A percentile compares a stretch with the other conserved stretches of the same genome.
phyloP scores from a whole-genome alignment of 2,113 vertebrate species.

The Nibea coibor region DNA sequence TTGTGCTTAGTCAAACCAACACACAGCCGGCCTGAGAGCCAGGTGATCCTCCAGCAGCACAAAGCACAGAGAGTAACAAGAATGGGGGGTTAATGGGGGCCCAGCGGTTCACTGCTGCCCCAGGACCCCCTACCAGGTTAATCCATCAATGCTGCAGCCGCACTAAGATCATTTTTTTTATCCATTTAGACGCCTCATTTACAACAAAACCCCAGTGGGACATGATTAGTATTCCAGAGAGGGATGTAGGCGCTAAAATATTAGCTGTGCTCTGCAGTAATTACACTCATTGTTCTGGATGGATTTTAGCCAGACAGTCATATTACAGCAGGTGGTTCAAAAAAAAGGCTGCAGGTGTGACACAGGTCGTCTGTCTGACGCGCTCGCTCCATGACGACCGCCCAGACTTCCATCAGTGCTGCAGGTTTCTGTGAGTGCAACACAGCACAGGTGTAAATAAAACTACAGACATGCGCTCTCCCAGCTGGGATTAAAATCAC shows the following conservation, averaged over 20 bases:
- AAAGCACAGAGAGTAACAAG: background rate
- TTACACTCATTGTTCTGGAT: constrained; percentile 39
- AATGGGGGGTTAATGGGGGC: constrained; percentile 28
- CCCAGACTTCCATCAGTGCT: background rate
- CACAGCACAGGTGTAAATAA: no score
- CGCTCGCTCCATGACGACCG: background rate
- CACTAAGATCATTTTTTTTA: constrained; percentile 11
- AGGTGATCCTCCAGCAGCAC: background rate
- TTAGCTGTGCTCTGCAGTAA: constrained; percentile 33
- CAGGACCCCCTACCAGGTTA: constrained; percentile 14
- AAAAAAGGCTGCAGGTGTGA: background rate
- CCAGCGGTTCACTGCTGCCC: constrained; percentile 4
- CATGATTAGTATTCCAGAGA: constrained; percentile 26
- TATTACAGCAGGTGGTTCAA: constrained; percentile 12
- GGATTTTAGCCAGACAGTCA: background rate
- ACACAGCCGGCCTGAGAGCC: background rate
- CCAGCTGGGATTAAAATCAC: constrained; percentile 50
- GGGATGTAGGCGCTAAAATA: constrained; percentile 23
- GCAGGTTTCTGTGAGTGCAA: constrained; percentile 26
- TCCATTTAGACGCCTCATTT: constrained; percentile 42
- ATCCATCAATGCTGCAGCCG: constrained; percentile 20
- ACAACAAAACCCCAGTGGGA: constrained; percentile 20
- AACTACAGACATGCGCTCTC: constrained; percentile 11
- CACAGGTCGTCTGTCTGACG: background rate
- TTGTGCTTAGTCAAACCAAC: background rate